Percentiles rank a stretch among this genome's conserved stretches.
These are phyloP conservation scores for Upupa epops DNA, from an alignment of 2,113 vertebrate species.

Conservation along the genomic window DNA sequence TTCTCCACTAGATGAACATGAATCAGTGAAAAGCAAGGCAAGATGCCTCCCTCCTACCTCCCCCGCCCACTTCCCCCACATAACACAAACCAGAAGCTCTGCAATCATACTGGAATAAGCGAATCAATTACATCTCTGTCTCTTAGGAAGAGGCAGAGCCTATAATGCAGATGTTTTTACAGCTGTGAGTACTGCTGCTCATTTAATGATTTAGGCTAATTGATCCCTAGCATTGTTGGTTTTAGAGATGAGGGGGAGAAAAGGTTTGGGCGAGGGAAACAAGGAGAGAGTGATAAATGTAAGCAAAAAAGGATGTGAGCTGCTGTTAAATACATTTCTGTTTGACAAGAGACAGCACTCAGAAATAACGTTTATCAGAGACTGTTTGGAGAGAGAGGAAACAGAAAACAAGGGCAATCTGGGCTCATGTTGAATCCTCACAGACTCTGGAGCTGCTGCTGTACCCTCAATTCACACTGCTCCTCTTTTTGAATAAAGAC, in stretches of 20 bases:
- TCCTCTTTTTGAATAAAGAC: not conserved
- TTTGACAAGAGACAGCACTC: not conserved
- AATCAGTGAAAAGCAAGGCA: constrained; percentile 21
- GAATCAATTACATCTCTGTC: constrained; percentile 35
- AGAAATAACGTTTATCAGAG: not conserved
- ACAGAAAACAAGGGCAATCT: not conserved
- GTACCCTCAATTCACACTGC: not conserved
- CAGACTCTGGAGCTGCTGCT: not conserved
- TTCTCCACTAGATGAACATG: not conserved
- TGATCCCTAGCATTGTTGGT: not conserved
- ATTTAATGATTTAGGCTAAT: constrained; percentile 43
- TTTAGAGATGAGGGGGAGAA: not conserved
- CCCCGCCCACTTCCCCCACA: not conserved
- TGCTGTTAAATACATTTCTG: not conserved
- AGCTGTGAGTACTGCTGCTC: constrained; percentile 37
- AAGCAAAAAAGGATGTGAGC: not conserved
- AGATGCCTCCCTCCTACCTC: constrained; percentile 14
- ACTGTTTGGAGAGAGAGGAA: not conserved
- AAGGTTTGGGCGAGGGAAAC: not conserved
- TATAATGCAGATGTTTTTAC: constrained; percentile 64
- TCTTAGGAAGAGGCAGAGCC: constrained; percentile 26
- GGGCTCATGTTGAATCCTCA: not conserved
- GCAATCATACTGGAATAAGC: not conserved
- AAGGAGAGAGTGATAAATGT: not conserved
- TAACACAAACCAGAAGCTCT: constrained; percentile 60